Evolutionary conservation across 1,140 invertebrate species (phyloP), one percentile per base, ranked within the genome.

Genomic region (Tribolium madens): DNA sequence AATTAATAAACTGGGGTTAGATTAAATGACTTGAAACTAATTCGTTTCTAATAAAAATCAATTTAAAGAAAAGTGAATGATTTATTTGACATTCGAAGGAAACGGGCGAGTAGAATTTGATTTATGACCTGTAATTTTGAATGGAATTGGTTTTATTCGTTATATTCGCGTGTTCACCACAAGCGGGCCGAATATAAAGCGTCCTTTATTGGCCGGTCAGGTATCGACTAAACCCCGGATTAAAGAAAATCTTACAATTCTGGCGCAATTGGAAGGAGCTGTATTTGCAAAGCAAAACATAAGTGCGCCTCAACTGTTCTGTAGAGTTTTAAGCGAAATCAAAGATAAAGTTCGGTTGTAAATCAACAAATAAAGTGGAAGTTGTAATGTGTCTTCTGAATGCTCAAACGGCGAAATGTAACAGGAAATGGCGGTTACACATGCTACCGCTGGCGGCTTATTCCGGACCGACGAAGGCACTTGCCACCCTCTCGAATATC

Each of bases 291-390:
- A 64, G 36, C 26, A 64, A 64, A 64, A 64, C 57, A 26, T 64
- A 64, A 64, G 57, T 64, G 57, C 31, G 57, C 4, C 57, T 26
- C 57, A 64, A 64, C 57, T 64, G 57, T 64, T 64, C 53, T n/a
- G 5, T 42, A 17, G 53, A 60, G 53, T 76, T 53, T 52, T 36
- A 17, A 71, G 50, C 31, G 52, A 73, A 76, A 76, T 76, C 72
- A 75, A 78, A 78, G 53, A 69, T 74, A 70, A 78, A 78, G 31
- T 78, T 74, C 36, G 60, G 48, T 36, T 48, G 69, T 78, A 70
- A 78, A 78, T 78, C 76, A 78, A 78, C 76, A 78, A 78, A 78
- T 73, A 78, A 75, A 78, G 69, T 70, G 48, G 53, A 78, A 74
- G 57, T 78, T 78, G 72, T 72, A 76, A 73, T 70, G 75, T 72